Percentiles rank a stretch among this genome's conserved stretches.
phyloP scores from a whole-genome alignment of 2,113 vertebrate species.

The Alethe castanea region DNA sequence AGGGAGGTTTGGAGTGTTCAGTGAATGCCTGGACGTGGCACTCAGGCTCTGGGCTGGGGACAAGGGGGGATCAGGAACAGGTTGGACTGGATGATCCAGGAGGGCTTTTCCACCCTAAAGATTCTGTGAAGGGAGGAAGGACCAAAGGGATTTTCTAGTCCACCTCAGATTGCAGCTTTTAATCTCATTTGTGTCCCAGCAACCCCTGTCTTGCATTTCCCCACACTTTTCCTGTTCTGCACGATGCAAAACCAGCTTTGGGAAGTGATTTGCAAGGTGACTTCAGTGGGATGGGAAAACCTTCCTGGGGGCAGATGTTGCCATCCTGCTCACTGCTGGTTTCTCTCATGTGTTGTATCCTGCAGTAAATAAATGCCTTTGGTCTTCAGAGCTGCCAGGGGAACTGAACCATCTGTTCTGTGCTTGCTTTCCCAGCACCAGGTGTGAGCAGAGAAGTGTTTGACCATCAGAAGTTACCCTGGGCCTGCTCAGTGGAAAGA shows the following conservation, averaged over 20 bases:
- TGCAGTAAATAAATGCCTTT: background rate
- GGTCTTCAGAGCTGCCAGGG: background rate
- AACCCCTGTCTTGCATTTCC: background rate
- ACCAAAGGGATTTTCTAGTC: background rate
- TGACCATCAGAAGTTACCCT: rapidly evolving
- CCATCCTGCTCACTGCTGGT: rapidly evolving
- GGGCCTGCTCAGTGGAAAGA: background rate
- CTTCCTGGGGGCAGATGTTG: background rate
- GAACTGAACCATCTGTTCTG: background rate
- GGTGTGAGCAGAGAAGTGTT: background rate
- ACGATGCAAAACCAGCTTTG: rapidly evolving
- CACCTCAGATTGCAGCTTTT: background rate
- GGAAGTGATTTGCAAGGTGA: background rate
- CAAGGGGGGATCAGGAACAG: background rate
- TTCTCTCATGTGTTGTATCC: background rate
- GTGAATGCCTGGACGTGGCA: background rate
- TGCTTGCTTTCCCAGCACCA: background rate
- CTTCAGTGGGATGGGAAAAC: background rate
- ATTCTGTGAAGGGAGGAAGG: background rate
- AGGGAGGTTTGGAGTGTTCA: background rate
- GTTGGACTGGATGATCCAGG: rapidly evolving
- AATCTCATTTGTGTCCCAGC: background rate
- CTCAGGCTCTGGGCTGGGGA: background rate
- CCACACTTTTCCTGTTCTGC: background rate
- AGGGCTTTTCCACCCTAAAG: background rate